Base-by-base conservation (phyloP, 92 coral and sea anemone genomes). In the Siderastrea radians region DNA sequence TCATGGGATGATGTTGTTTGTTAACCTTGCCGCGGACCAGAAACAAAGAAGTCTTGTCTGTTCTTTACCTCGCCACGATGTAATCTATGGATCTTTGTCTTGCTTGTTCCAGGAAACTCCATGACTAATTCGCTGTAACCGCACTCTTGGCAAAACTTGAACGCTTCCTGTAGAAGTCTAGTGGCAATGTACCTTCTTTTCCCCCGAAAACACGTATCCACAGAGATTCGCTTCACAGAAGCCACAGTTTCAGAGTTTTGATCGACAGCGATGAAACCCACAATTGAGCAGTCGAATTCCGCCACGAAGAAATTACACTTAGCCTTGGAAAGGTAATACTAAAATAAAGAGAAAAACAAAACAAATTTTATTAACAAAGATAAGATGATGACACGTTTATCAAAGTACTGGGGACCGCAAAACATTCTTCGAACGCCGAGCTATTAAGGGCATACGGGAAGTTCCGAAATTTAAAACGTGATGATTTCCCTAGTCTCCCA, bases 211-310 rank as follows among this genome's bases (percentile, higher is more conserved):
- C 91, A 88, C 4, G 87, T 82, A 26, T 88, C 91, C 50, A 88
- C 91, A 26, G 91, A 88, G 46, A 88, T 88, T 11, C 91, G 54
- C 54, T 57, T 74, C 43, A 81, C 89, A 3, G 71, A 58, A 2
- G 91, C 91, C 4, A 88, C 52, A 72, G 81, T 74, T 66, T 88
- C 81, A 11, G 91, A 88, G 73, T 38, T 72, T 68, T 88, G 76
- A 74, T 88, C 91, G 16, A 88, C 76, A 9, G 91, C 91, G 51
- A 88, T 88, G 57, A 88, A 88, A 6, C 91, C 91, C 26, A 88
- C 81, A 7, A 88, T 61, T 2, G 91, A 88, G 67, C 57, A 48
- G 91, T 81, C 81, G 75, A 88, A 82, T 49, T 88, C 91, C 66
- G 91, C 91, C 48, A 88, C 91, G 3, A 88, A 68, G 47, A 88